Conservation (phyloP, 2,113 vertebrate species). For the Prionailurus bengalensis region DNA sequence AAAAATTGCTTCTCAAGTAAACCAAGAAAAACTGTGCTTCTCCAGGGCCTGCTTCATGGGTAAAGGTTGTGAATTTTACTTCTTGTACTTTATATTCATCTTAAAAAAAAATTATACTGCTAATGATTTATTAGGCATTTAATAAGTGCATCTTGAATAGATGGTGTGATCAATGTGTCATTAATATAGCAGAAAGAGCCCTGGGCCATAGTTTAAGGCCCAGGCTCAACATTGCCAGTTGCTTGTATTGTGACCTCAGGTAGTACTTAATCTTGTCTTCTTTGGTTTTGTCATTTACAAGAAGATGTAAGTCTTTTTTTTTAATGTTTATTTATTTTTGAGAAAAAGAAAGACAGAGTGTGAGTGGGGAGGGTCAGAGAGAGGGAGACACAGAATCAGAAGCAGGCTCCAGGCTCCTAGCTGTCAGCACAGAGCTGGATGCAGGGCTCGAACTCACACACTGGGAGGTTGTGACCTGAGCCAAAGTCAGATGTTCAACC, state of each 20-base stretch:
- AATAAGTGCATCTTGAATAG: neutral
- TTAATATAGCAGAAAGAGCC: neutral
- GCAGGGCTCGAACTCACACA: too few species aligned
- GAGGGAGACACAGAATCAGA: too few species aligned
- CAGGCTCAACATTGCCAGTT: neutral
- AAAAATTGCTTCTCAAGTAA: neutral
- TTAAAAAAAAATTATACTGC: neutral
- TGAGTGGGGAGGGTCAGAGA: too few species aligned
- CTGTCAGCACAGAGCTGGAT: too few species aligned
- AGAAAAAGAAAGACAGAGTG: too few species aligned
- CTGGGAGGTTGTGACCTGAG: too few species aligned
- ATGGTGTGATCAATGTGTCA: neutral
- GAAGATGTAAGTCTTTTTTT: neutral
- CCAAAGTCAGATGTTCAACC: too few species aligned
- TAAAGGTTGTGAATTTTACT: neutral
- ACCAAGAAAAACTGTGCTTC: neutral
- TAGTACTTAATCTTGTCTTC: neutral
- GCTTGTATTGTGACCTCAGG: neutral
- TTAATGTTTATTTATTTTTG: too few species aligned
- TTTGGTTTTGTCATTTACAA: constrained; percentile 37
- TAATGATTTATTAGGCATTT: neutral
- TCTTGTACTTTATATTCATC: neutral
- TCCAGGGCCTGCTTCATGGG: neutral
- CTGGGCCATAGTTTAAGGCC: neutral
- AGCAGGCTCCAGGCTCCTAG: too few species aligned